Evolutionary conservation across 2,113 vertebrate genomes (phyloP).

Genomic region (Dasypus novemcinctus): DNA sequence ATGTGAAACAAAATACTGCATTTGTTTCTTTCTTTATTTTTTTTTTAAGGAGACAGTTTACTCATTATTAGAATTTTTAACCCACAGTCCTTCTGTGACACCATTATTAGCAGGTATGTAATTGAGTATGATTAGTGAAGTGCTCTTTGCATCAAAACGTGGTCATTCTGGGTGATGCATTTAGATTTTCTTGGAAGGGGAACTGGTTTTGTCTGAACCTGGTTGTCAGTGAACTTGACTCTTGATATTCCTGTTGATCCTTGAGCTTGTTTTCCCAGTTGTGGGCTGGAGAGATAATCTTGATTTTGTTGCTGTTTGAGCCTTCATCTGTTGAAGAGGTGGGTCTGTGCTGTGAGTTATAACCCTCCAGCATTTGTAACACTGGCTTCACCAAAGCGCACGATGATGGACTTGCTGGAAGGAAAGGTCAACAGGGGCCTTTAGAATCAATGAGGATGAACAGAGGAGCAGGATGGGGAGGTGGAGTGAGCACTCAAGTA

Average conservation of each 20-base stretch:
- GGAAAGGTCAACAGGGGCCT: background rate
- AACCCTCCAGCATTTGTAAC: constrained; percentile 46
- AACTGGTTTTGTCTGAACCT: constrained; percentile 66
- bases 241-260: constrained; percentile 52
- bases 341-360: constrained; percentile 39
- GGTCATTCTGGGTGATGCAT: constrained; percentile 44
- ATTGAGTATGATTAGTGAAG: background rate
- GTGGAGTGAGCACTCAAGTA: background rate
- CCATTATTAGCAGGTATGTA: background rate
- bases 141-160: constrained; percentile 28
- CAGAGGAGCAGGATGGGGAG: background rate
- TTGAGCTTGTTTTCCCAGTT: constrained; percentile 55
- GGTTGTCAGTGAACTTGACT: constrained; percentile 63
- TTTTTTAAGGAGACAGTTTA: background rate
- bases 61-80: constrained; percentile 55
- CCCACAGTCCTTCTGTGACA: background rate
- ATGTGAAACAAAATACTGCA: background rate
- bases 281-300: constrained; percentile 73
- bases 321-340: constrained; percentile 47
- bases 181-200: constrained; percentile 55
- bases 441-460: background rate
- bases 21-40: background rate
- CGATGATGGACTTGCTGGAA: background rate
- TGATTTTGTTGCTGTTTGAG: constrained; percentile 62
- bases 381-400: background rate